A percentile compares a stretch with the other conserved stretches of the same genome.
phyloP scores from a whole-genome alignment of 2,888 invertebrate genomes.

The Ellobium chinense region DNA sequence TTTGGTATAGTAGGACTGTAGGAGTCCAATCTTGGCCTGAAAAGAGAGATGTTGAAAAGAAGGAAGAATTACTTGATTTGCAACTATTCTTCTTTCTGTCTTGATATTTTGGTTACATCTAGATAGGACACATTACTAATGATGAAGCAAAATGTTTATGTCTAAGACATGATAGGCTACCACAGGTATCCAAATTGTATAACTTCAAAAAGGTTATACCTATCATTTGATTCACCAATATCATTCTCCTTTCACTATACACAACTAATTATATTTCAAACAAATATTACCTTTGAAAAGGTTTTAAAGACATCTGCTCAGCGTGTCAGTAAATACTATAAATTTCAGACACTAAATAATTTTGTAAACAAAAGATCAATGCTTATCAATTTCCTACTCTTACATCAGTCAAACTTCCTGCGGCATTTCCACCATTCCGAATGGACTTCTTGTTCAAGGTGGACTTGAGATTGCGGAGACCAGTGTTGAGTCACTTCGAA shows the following conservation, averaged over 20 bases:
- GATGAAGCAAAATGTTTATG: neutral
- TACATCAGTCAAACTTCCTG: constrained; percentile 16
- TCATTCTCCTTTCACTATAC: neutral
- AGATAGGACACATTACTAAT: neutral
- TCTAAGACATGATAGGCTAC: neutral
- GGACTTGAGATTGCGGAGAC: constrained; percentile 1
- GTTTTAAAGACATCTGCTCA: neutral
- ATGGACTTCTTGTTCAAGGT: neutral
- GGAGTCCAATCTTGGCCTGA: constrained; percentile 6
- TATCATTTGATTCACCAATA: neutral
- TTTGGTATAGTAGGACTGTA: constrained; percentile 1
- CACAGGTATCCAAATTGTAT: neutral
- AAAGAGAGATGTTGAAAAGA: neutral
- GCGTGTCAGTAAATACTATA: neutral
- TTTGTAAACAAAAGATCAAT: neutral
- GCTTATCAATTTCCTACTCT: neutral
- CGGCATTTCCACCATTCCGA: constrained; percentile 15
- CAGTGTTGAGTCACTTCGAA: constrained; percentile 36
- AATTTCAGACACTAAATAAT: neutral
- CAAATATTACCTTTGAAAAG: neutral
- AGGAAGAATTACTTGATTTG: neutral
- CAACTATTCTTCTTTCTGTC: neutral
- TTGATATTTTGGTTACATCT: neutral
- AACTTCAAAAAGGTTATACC: neutral
- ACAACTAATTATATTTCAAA: neutral